phyloP scores from a whole-genome alignment of 1,140 invertebrate genomes.

The Choristoneura fumiferana region DNA sequence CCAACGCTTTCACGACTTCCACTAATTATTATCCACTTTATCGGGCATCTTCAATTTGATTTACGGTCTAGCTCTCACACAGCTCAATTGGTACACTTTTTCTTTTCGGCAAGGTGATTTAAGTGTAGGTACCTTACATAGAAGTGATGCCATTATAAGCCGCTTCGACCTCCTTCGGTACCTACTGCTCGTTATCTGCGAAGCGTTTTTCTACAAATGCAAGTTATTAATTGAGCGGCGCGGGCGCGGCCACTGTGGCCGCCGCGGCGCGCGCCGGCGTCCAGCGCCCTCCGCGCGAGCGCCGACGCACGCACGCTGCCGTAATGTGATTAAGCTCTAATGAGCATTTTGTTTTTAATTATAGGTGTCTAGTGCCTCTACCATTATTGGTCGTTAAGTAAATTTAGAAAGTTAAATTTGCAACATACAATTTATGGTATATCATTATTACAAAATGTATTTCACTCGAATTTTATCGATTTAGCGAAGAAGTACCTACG shows the following conservation, averaged over 20 bases:
- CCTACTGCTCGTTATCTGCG: constrained; percentile 6
- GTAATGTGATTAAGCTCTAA: constrained; percentile 26
- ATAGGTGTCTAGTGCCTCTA: constrained; percentile 16
- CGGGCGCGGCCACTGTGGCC: neutral
- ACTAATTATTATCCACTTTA: constrained; percentile 79
- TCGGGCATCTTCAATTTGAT: constrained; percentile 78
- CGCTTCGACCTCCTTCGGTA: constrained; percentile 38
- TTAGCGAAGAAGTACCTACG: neutral
- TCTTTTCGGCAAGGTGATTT: constrained; percentile 62
- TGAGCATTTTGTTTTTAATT: constrained; percentile 33
- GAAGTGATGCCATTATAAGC: constrained; percentile 31
- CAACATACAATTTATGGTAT: constrained; percentile 25
- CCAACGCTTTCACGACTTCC: constrained; percentile 76
- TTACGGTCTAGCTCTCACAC: constrained; percentile 69
- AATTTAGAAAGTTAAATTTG: constrained; percentile 27
- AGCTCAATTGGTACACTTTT: constrained; percentile 72
- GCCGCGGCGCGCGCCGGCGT: constrained; percentile 17
- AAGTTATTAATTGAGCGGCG: constrained; percentile 19
- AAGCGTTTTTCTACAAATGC: constrained; percentile 19
- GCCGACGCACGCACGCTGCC: constrained; percentile 33
- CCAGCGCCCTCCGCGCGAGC: constrained; percentile 32
- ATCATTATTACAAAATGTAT: constrained; percentile 25
- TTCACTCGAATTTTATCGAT: constrained; percentile 27
- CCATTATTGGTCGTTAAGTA: constrained; percentile 28
- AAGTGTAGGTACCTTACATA: constrained; percentile 34